Evolutionary conservation across 2,888 invertebrate genomes (phyloP).

Genomic region (Trissolcus brochymenae): DNA sequence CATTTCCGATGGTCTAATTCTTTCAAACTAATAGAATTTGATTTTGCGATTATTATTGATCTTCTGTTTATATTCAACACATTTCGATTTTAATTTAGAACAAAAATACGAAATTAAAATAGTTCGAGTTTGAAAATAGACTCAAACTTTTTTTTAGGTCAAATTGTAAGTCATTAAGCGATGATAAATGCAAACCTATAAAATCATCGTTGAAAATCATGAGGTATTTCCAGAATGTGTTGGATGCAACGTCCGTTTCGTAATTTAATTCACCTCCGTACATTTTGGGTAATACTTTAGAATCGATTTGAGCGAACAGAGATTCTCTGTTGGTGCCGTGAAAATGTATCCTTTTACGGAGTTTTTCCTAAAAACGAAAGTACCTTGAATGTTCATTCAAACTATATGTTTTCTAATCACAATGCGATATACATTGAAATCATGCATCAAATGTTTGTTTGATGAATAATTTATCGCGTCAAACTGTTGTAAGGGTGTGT

Average conservation of each 20-base stretch:
- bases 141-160: not conserved
- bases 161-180: not conserved
- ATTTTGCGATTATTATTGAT: not conserved
- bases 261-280: constrained; percentile 84
- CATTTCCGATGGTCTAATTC: not conserved
- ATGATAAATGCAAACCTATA: constrained; percentile 77
- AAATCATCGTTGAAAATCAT: constrained; percentile 82
- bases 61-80: not conserved
- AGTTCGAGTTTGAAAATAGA: not conserved
- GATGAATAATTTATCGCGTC: too few species aligned
- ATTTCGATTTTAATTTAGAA: not conserved
- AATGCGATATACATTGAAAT: too few species aligned
- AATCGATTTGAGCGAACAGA: constrained; percentile 80
- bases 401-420: too few species aligned
- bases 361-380: constrained; percentile 81
- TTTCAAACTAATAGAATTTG: not conserved
- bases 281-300: constrained; percentile 79
- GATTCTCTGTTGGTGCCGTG: constrained; percentile 84
- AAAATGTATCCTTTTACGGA: constrained; percentile 86
- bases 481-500: not conserved
- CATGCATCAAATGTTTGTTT: too few species aligned
- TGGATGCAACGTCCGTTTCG: constrained; percentile 80
- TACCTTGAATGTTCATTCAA: too few species aligned
- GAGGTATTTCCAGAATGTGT: constrained; percentile 82
- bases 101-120: not conserved